These are phyloP conservation scores for Ptychoptera albimana DNA, from an alignment of 2,888 invertebrate species.

Conservation along the genomic window DNA sequence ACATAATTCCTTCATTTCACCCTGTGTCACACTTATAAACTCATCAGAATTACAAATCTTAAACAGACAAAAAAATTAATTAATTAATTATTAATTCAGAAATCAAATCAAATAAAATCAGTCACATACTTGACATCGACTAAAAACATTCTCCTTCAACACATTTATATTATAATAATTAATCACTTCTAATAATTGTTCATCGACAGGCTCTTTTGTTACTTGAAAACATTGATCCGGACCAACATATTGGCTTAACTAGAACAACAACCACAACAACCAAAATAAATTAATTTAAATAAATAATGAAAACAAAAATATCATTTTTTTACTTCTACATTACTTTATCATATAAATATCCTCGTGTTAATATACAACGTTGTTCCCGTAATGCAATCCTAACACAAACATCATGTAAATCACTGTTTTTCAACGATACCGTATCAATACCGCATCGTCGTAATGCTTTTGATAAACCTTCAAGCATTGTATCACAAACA, in stretches of 20 bases:
- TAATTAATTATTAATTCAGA: no score
- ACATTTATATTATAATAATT: slow-evolving; percentile 47
- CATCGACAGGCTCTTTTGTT: slow-evolving; percentile 33
- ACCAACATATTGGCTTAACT: slow-evolving; percentile 17
- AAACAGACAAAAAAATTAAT: no score
- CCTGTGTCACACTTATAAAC: slow-evolving; percentile 9
- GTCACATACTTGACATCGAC: slow-evolving; percentile 43
- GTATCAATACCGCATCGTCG: slow-evolving; percentile 47
- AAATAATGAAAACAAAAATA: background rate
- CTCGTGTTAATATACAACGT: slow-evolving; percentile 39
- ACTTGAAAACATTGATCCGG: slow-evolving; percentile 34
- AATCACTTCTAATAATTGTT: slow-evolving; percentile 51
- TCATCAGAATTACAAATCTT: slow-evolving; percentile 33
- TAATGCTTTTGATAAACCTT: slow-evolving; percentile 42
- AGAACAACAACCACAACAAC: no score
- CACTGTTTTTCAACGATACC: slow-evolving; percentile 32
- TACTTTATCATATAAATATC: slow-evolving; percentile 31
- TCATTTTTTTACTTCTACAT: slow-evolving; percentile 5
- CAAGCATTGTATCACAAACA: slow-evolving; percentile 44
- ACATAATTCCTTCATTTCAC: slow-evolving; percentile 3
- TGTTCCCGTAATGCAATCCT: slow-evolving; percentile 34
- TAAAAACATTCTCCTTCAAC: slow-evolving; percentile 47
- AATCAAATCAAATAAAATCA: no score
- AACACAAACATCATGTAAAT: slow-evolving; percentile 35
- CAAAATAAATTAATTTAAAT: background rate